Evolutionary conservation across 2,888 invertebrate genomes (phyloP), one percentile per base, ranked within the genome.

Genomic region (Eremobia ochroleuca): DNA sequence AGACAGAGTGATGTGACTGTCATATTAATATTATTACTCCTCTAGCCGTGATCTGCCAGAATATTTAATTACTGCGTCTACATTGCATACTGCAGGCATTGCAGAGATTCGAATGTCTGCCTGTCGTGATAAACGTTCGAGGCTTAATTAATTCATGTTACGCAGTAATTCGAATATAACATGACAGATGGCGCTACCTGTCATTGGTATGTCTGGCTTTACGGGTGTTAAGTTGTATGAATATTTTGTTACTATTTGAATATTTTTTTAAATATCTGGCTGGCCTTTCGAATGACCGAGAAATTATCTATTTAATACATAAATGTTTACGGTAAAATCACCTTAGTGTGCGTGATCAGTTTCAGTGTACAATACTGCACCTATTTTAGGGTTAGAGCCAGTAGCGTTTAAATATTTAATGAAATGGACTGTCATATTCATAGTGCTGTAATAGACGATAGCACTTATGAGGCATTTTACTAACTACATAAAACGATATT

Each of bases 61-160:
- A 55, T 61, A 81, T 73, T 77, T 71, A 13, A 81, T 77, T 70
- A 81, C 81, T 49, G 70, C 71, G 49, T 37, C 64, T 61, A 65
- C 55, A 79, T 65, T 76, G 59, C 67, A 73, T 43, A 71, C 64
- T 70, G 77, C 79, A 75, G 28, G 18, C 73, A 67, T 34, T 80
- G 77, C 84, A 83, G 77, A 72, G 61, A 77, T 84, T 77, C 67
- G 55, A 49, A 65, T 77, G 67, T 64, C 62, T 55, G 66, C 37
- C 37, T 25, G 75, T 40, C 34, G 76, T 85, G 85, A 78, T 81
- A 85, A 77, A 83, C 73, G 85, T 69, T 81, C 67, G 65, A 62
- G 46, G 71, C 74, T 77, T 81, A 84, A 83, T 83, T 81, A 83
- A 85, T 81, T 81, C 13, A 72, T 72, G 73, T 66, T 65, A 72